Conservation (phyloP, 2,113 vertebrate species). For the Vulpes ferrilata region DNA sequence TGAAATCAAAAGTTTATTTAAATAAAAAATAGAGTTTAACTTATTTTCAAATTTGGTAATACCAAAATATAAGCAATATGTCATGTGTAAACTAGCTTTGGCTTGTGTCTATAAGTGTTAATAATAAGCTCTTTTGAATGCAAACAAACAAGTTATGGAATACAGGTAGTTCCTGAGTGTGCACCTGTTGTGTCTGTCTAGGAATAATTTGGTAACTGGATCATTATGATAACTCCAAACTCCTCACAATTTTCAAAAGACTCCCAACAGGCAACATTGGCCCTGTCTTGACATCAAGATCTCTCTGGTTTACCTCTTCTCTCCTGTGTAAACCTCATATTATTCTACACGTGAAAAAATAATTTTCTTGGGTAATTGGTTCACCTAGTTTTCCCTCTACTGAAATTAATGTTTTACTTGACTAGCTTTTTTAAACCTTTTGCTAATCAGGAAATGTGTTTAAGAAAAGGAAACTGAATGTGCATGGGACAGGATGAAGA, state of each 20-base stretch:
- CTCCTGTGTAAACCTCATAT: constrained; percentile 19
- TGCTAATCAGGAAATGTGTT: constrained; percentile 52
- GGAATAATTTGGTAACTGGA: neutral
- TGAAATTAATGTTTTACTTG: constrained; percentile 59
- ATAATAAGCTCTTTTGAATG: constrained; percentile 54
- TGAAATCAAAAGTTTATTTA: constrained; percentile 42
- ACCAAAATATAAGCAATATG: constrained; percentile 10
- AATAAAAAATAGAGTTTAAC: neutral
- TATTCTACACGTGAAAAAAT: constrained; percentile 5
- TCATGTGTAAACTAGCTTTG: constrained; percentile 25
- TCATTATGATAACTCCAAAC: neutral
- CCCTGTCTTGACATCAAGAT: neutral
- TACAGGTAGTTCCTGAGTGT: constrained; percentile 26
- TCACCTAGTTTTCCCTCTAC: constrained; percentile 33
- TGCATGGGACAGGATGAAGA: neutral
- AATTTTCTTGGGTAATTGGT: constrained; percentile 20
- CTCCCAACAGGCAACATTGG: neutral
- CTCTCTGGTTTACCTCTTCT: neutral
- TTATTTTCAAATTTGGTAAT: constrained; percentile 43
- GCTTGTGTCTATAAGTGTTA: constrained; percentile 11
- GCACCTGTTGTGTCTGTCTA: neutral
- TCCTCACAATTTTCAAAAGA: constrained; percentile 12
- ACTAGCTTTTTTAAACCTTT: constrained; percentile 29
- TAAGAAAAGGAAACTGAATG: neutral
- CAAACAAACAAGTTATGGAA: neutral